Percentiles rank a stretch among this genome's conserved stretches.
phyloP scores from a whole-genome alignment of 1,140 invertebrate genomes.

The Copidosoma floridanum region DNA sequence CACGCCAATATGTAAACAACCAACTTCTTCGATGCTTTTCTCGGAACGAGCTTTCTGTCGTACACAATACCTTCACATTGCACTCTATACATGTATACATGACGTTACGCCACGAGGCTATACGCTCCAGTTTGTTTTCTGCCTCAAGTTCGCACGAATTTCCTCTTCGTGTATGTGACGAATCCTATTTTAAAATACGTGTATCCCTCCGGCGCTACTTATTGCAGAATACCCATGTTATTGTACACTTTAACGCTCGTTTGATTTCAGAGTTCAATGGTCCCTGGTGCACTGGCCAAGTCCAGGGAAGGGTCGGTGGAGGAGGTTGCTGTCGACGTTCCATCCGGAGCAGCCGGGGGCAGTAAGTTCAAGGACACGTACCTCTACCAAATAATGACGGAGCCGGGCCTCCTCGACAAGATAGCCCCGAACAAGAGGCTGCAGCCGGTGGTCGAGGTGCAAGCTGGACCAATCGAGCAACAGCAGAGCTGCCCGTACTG shows the following conservation, averaged over 20 bases:
- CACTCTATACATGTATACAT: no score
- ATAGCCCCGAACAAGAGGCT: conserved; percentile 17
- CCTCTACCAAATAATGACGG: conserved; percentile 49
- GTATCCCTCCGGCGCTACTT: neutral
- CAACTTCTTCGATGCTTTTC: no score
- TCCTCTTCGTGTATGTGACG: neutral
- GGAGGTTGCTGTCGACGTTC: conserved; percentile 14
- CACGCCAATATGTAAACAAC: no score
- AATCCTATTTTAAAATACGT: neutral
- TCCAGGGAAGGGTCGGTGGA: conserved; percentile 14
- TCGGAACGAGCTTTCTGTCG: no score
- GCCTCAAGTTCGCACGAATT: neutral
- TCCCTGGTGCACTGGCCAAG: neutral
- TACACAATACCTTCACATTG: no score
- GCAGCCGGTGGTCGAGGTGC: conserved; percentile 15
- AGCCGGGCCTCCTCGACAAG: conserved; percentile 41
- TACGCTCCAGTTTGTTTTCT: no score
- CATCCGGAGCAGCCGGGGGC: neutral
- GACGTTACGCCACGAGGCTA: no score
- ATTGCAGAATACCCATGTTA: neutral
- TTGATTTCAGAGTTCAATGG: neutral
- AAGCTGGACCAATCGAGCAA: no score
- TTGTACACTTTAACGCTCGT: neutral
- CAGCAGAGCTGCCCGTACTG: conserved; percentile 41
- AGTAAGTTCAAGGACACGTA: conserved; percentile 40